Percentiles rank a stretch among this genome's conserved stretches.
Evolutionary conservation across 2,113 vertebrate genomes (phyloP).

Genomic region (Esox niger): DNA sequence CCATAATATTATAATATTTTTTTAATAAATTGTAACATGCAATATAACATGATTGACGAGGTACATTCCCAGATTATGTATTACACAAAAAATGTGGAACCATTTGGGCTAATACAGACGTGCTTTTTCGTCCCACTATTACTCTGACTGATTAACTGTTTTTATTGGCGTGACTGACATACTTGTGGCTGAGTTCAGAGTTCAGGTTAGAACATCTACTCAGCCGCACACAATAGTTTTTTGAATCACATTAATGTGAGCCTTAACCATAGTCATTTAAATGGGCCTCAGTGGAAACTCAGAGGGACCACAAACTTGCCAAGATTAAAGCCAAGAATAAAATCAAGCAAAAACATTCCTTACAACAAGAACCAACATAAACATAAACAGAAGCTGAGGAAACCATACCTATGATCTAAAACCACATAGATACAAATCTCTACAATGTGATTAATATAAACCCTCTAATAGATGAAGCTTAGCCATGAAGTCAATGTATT

Average conservation of each 20-base stretch:
- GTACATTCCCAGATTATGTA: too few relatives aligned
- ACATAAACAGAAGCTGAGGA: neutral
- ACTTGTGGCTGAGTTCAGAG: constrained; percentile 6
- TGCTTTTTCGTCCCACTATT: neutral
- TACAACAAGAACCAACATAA: neutral
- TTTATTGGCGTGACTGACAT: neutral
- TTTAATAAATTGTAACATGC: too few relatives aligned
- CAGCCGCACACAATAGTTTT: neutral
- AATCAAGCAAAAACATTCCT: too few relatives aligned
- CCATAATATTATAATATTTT: too few relatives aligned
- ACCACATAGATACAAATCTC: neutral
- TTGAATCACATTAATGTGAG: neutral
- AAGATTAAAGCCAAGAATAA: neutral
- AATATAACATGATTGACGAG: too few relatives aligned
- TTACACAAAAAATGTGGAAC: too few relatives aligned
- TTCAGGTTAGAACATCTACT: neutral
- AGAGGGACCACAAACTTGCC: constrained; percentile 9
- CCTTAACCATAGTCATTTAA: neutral
- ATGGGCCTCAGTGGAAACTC: constrained; percentile 12
- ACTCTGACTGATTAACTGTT: constrained; percentile 20
- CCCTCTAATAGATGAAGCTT: neutral
- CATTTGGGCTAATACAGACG: too few relatives aligned
- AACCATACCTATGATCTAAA: neutral
- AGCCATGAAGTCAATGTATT: constrained; percentile 12
- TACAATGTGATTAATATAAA: neutral